Base-by-base conservation (phyloP, 2,888 invertebrate species). In the Drosophila koepferae region DNA sequence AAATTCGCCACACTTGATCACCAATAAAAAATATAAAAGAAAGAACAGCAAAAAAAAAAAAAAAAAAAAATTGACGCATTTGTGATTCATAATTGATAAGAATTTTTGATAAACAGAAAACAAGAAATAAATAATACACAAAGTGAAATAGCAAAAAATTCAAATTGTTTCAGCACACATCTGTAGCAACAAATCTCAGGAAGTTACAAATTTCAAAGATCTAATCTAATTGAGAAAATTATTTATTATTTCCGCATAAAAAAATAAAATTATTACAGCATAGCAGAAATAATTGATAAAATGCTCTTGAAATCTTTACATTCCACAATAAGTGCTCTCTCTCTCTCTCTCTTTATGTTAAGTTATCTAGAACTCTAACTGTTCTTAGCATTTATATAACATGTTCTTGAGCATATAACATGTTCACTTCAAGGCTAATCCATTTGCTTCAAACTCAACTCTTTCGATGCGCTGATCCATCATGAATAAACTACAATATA, bases 1-100 rank as follows among this genome's bases (percentile, higher is more conserved):
- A 3, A 63, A 51, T 60, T 41, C 10, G 54, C 41, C 18, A 38
- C 31, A 10, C 18, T 70, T 61, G 65, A 77, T 83, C 38, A 40
- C 58, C 85, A 79, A 78, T 82, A 72, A 72, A 58, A 55, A 71
- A 59, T 76, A 43, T n/a, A 61, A 48, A 23, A 6, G 28, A 28
- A 28, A 1, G 28, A 28, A 28, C 2, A 28, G 5, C 3, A 5
- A 28, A 2, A 28, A 16, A 40, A 28, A 28, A 28, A 5, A 28
- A 2, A 28, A 16, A 40, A n/a, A n/a, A 34, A 67, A 80, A 67
- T 83, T 78, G 78, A 78, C 86, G 84, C 75, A 78, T 68, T 67
- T 49, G 2, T 89, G 87, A 86, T 40, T 89, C 83, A 84, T 66
- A 40, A 20, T 4, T 28, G 83, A 83, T 83, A 83, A 75, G 60